Percentiles rank a stretch among this genome's conserved stretches.
Evolutionary conservation across 2,797 vertebrate species (phyloP).

Genomic region (Tangara arthus): DNA sequence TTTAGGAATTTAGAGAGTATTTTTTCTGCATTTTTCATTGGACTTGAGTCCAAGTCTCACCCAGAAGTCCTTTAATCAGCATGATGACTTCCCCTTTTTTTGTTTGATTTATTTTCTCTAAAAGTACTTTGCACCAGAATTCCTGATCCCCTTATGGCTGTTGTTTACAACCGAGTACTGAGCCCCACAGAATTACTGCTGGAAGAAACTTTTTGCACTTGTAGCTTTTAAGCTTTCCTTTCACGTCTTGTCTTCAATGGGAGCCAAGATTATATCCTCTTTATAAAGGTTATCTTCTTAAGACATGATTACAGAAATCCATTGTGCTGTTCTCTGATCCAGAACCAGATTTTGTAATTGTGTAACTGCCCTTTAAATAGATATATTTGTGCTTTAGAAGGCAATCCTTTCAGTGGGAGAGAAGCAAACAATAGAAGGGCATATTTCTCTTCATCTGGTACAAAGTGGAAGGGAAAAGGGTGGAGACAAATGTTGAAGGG

Average conservation of each 20-base stretch:
- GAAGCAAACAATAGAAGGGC: neutral
- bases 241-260: neutral
- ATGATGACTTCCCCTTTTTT: neutral
- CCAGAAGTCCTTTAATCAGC: neutral
- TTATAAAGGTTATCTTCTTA: constrained; percentile 14
- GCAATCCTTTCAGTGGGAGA: neutral
- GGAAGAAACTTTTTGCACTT: neutral
- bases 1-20: neutral
- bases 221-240: neutral
- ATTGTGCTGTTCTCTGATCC: neutral
- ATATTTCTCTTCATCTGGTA: neutral
- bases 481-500: neutral
- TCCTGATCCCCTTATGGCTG: neutral
- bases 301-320: neutral
- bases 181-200: neutral
- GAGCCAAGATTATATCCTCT: neutral
- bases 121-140: neutral
- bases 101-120: neutral
- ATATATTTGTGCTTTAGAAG: neutral
- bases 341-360: neutral
- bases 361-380: neutral
- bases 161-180: neutral
- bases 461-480: neutral
- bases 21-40: neutral
- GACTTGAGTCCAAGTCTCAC: neutral